Base-by-base conservation (phyloP, 64 coral and sea anemone genomes). In the Pachyseris speciosa region DNA sequence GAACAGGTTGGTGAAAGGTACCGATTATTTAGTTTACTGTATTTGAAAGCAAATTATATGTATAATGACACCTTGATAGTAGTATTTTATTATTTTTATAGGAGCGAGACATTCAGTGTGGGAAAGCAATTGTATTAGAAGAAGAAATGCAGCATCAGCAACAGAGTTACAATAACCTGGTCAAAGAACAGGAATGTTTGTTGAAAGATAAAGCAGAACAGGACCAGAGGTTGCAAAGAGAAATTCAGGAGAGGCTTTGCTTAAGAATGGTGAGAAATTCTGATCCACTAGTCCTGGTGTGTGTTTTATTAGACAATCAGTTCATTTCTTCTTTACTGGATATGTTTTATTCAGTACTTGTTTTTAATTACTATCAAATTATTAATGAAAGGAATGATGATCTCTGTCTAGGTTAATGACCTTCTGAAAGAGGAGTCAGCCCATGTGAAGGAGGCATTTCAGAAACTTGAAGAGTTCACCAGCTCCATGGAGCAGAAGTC, bases 381-480 rank as follows among this genome's bases (percentile, higher is more conserved):
- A 45, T 45, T 11, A 4, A 45, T 45, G 43, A 45, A 45, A 11
- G 43, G 11, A 45, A 45, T 45, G 4, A 45, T 11, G 11, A 45
- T 45, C 4, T 11, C 43, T 45, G 43, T 11, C 43, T 45, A 80
- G 77, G 77, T 80, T 9, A 80, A 80, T 60, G 77, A 80, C 61
- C 77, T 80, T 11, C 77, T 80, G 2, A 61, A 25, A 61, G 77
- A 80, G 15, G 77, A 80, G 50, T 80, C 77, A 80, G 17, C 77
- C 34, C 22, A 60, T 80, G 77, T 80, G 34, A 80, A 80, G 36
- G 77, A 80, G 7, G 77, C 77, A 25, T 80, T 80, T 80, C 77
- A 80, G 77, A 80, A 80, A 34, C 77, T 80, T 80, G 77, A 80
- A 60, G 32, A 40, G 52, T 61, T 60, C 17, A 39, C 30, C 39